A percentile compares a stretch with the other conserved stretches of the same genome.
These are phyloP conservation scores for western clawed frog (Xenopus tropicalis) DNA, from an alignment of 2,113 vertebrate species.

Conservation along the genomic window DNA sequence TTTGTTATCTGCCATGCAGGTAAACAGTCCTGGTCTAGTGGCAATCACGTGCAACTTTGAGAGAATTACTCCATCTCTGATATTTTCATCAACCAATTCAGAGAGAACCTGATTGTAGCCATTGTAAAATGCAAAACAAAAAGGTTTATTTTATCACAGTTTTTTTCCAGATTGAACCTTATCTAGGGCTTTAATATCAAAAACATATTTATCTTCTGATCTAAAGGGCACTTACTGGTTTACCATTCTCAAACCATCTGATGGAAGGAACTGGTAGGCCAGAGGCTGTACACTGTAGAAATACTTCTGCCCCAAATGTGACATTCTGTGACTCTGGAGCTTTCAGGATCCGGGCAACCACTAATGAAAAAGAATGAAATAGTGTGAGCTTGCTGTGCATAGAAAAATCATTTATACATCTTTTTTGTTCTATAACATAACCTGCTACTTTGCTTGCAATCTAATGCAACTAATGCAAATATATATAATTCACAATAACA, in stretches of 20 bases:
- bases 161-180: too few species aligned
- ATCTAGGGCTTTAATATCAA: too few species aligned
- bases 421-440: too few species aligned
- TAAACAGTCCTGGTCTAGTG: conserved; percentile 85
- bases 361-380: conserved; percentile 61
- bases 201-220: too few species aligned
- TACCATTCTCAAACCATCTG: conserved; percentile 94
- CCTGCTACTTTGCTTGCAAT: too few species aligned
- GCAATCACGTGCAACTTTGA: conserved; percentile 80
- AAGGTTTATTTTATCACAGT: too few species aligned
- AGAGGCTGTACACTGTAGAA: conserved; percentile 78
- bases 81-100: conserved; percentile 79
- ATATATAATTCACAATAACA: too few species aligned
- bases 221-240: conserved; percentile 74
- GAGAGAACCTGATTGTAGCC: conserved; percentile 70
- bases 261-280: conserved; percentile 88
- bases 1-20: conserved; percentile 87
- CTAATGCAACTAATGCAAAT: too few species aligned
- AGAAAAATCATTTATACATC: too few species aligned
- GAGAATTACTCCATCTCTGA: conserved; percentile 79
- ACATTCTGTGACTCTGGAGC: conserved; percentile 88
- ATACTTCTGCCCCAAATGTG: conserved; percentile 84
- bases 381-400: not conserved
- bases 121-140: too few species aligned
- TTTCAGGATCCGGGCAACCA: conserved; percentile 88